phyloP scores from a whole-genome alignment of 2,113 vertebrate species.

The Silurus glanis region DNA sequence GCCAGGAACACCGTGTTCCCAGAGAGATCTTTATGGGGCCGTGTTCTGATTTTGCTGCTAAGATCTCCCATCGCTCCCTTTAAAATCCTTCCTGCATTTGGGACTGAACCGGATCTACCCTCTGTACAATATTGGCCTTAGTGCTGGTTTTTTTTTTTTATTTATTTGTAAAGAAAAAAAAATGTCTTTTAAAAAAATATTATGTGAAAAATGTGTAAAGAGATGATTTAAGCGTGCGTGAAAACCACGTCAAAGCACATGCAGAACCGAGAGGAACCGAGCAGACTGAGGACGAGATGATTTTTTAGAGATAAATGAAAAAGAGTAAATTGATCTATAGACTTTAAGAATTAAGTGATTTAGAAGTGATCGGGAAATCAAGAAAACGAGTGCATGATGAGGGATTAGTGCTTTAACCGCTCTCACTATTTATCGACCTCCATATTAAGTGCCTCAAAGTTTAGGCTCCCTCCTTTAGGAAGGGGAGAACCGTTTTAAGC shows the following conservation, averaged over 20 bases:
- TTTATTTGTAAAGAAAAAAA: conserved; percentile 29
- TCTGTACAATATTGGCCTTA: not conserved
- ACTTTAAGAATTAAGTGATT: not conserved
- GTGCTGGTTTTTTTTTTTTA: not conserved
- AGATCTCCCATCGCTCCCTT: not conserved
- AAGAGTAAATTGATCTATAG: not conserved
- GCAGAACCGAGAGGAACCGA: not conserved
- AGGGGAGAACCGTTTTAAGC: not conserved
- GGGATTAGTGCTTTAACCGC: not conserved
- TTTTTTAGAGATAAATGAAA: not conserved
- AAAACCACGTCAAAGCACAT: not conserved
- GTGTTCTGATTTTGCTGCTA: conserved; percentile 7
- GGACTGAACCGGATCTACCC: not conserved
- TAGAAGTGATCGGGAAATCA: not conserved
- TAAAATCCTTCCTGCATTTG: not conserved
- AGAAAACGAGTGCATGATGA: not conserved
- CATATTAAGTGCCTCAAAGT: conserved; percentile 12
- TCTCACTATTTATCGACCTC: not conserved
- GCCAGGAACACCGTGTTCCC: not conserved
- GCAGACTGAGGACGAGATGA: not conserved
- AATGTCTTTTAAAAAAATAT: not conserved
- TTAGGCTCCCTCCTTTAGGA: not conserved
- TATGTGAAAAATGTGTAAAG: conserved; percentile 11
- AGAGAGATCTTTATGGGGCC: not conserved
- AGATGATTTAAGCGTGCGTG: not conserved